Evolutionary conservation across 2,888 invertebrate species (phyloP).

Genomic region (Drosophila nr. perissopoda): DNA sequence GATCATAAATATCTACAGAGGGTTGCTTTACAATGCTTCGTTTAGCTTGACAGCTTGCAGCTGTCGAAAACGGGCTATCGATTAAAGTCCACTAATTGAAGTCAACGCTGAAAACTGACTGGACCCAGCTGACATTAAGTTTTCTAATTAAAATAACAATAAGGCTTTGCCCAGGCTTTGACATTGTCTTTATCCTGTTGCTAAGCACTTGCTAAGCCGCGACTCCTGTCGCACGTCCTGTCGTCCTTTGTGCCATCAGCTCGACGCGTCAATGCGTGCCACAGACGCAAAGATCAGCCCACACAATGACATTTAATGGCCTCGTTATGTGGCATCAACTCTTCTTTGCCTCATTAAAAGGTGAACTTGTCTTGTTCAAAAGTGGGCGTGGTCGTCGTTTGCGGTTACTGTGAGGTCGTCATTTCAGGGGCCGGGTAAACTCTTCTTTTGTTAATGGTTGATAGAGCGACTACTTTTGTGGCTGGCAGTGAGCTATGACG

Average conservation of each 20-base stretch:
- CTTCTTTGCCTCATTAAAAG: conserved; percentile 75
- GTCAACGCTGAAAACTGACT: conserved; percentile 8
- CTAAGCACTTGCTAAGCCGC: conserved; percentile 48
- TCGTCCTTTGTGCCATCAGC: neutral
- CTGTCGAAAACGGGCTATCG: neutral
- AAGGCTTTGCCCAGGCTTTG: conserved; percentile 50
- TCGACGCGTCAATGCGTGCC: conserved; percentile 9
- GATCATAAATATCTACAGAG: conserved; percentile 8
- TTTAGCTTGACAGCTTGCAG: conserved; percentile 29
- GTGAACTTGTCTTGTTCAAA: conserved; percentile 56
- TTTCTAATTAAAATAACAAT: conserved; percentile 80
- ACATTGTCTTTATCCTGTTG: conserved; percentile 51
- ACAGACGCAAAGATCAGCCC: conserved; percentile 13
- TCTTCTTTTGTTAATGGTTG: conserved; percentile 42
- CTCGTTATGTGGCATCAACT: conserved; percentile 77
- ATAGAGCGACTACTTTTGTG: conserved; percentile 48
- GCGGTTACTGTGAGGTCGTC: conserved; percentile 45
- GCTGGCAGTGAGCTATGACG: conserved; percentile 31
- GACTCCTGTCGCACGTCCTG: conserved; percentile 22
- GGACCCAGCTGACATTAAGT: conserved; percentile 59
- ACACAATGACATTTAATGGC: conserved; percentile 69
- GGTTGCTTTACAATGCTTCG: conserved; percentile 33
- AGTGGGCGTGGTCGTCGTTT: conserved; percentile 34
- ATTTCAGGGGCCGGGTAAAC: conserved; percentile 8
- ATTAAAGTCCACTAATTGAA: conserved; percentile 57